phyloP scores from a whole-genome alignment of 1,140 invertebrate species.

The Trinorchestia longiramus region DNA sequence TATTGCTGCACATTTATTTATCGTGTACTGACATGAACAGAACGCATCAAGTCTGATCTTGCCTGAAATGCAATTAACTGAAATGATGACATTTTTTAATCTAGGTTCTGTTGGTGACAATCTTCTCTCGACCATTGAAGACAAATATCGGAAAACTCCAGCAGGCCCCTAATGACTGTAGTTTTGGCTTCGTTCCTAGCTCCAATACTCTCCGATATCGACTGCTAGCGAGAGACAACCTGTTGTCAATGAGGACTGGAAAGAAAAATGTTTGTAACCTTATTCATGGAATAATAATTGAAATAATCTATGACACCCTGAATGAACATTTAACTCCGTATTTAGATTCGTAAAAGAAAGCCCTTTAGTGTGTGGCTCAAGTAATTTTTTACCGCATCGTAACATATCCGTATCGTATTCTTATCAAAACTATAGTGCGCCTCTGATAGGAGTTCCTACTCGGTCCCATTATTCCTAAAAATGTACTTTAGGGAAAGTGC shows the following conservation, averaged over 20 bases:
- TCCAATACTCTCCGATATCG: background rate
- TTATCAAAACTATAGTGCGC: too few relatives aligned
- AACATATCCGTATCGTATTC: too few relatives aligned
- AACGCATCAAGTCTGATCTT: background rate
- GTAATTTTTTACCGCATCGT: background rate
- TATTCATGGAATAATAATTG: background rate
- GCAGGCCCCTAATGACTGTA: background rate
- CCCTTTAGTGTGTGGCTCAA: background rate
- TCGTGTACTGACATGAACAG: too few relatives aligned
- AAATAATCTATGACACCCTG: background rate
- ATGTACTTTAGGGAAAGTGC: too few relatives aligned
- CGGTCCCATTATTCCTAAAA: too few relatives aligned
- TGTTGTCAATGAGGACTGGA: background rate
- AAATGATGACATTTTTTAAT: background rate
- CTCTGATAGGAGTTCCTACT: too few relatives aligned
- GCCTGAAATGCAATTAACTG: background rate
- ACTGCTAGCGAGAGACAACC: background rate
- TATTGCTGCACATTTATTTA: background rate
- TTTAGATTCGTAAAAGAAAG: background rate
- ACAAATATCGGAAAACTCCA: background rate
- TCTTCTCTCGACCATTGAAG: background rate
- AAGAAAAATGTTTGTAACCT: background rate
- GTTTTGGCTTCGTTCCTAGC: background rate
- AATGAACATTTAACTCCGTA: background rate
- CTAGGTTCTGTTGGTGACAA: background rate